These are phyloP conservation scores for Opisthograptis luteolata DNA, from an alignment of 2,888 invertebrate genomes.

Conservation along the genomic window DNA sequence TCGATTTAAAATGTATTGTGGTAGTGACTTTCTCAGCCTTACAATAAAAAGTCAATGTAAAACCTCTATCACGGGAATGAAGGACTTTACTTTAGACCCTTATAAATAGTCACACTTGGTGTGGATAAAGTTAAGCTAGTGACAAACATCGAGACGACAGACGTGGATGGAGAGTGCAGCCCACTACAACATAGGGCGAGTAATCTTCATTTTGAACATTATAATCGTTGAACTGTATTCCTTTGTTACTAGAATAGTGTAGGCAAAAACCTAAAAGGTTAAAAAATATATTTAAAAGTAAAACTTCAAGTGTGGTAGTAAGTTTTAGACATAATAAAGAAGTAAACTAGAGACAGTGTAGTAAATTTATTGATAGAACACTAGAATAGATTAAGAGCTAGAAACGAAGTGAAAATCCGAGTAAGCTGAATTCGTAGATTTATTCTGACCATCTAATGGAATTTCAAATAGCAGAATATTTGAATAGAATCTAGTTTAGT, in stretches of 20 bases:
- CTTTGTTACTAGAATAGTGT: slow-evolving; percentile 73
- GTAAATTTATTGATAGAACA: slow-evolving; percentile 53
- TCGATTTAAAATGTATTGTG: too few relatives aligned
- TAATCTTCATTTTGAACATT: slow-evolving; percentile 71
- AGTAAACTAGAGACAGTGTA: slow-evolving; percentile 68
- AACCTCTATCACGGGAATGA: slow-evolving; percentile 48
- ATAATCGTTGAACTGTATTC: slow-evolving; percentile 66
- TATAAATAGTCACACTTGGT: slow-evolving; percentile 41
- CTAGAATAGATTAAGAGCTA: slow-evolving; percentile 72
- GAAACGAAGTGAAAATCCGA: slow-evolving; percentile 52
- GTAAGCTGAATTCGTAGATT: slow-evolving; percentile 67
- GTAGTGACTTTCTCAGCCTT: too few relatives aligned
- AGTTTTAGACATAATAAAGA: slow-evolving; percentile 42
- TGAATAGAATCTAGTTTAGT: slow-evolving; percentile 62
- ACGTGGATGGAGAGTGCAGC: slow-evolving; percentile 68
- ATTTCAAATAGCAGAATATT: slow-evolving; percentile 65
- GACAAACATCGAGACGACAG: slow-evolving; percentile 70
- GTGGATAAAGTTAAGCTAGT: slow-evolving; percentile 48
- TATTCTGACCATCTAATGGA: slow-evolving; percentile 62
- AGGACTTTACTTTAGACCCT: slow-evolving; percentile 55
- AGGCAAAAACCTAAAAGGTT: slow-evolving; percentile 59
- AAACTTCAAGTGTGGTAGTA: slow-evolving; percentile 70
- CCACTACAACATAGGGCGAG: slow-evolving; percentile 79
- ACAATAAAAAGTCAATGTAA: background rate
- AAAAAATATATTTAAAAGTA: slow-evolving; percentile 53